Base-by-base conservation (phyloP, 2,888 invertebrate genomes). In the Cyclophora albipunctata region DNA sequence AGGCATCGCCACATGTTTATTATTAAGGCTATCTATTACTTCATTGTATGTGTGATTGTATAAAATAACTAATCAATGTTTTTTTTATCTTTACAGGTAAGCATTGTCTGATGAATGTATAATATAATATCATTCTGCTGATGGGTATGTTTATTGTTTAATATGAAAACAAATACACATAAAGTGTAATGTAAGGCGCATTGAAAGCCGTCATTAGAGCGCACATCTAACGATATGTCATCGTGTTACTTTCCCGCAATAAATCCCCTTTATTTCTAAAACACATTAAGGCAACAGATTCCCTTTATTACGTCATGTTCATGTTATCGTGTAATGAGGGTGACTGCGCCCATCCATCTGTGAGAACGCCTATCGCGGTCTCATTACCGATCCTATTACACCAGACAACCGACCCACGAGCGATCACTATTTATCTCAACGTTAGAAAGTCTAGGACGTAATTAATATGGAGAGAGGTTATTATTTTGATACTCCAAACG, bases 401-500 rank as follows among this genome's bases (percentile, higher is more conserved):
- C 64, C 62, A 55, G 37, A 57, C 43, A 43, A 7, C 47, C 35
- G 41, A 33, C 52, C 49, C 58, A 55, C 49, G 48, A 47, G 56
- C 55, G 62, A 59, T 60, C 58, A 64, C 71, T 73, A 80, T 80
- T 79, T 81, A 81, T 80, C 78, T 81, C 69, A 59, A 58, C 68
- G 67, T 69, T 78, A 78, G 77, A 80, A 79, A 81, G 81, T 81
- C 75, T 80, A 79, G 81, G 76, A 78, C 72, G 77, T 78, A 80
- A 87, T 87, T 84, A 85, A 85, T 80, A 84, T 79, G 66, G 73
- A 82, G 79, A 79, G 73, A 80, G 81, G 81, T 80, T 82, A 83
- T 84, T 85, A 85, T 76, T 81, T 71, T 62, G 78, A 80, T 77
- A 78, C 71, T 58, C 62, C 65, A 59, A 62, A 62, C 69, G 65